phyloP scores from a whole-genome alignment of 1,140 invertebrate genomes.

The Drosophila ironensis region DNA sequence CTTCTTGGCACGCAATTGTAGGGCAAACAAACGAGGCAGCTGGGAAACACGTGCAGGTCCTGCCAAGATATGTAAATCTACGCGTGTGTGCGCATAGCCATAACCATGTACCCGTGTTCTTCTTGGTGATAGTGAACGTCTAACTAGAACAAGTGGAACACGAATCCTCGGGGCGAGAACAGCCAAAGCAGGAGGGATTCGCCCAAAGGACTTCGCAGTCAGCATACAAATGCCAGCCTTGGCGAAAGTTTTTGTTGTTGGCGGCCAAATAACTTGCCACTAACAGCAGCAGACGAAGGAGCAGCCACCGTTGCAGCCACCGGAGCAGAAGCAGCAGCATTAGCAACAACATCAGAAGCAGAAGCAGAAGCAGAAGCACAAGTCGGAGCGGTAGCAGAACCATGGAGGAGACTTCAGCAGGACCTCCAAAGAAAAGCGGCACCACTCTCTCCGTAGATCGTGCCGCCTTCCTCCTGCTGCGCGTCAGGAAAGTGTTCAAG shows the following conservation, averaged over 20 bases:
- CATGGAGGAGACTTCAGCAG: constrained; percentile 62
- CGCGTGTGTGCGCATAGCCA: constrained; percentile 19
- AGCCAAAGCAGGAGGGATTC: not conserved
- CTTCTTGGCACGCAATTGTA: constrained; percentile 46
- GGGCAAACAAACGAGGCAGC: constrained; percentile 10
- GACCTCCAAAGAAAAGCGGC: constrained; percentile 58
- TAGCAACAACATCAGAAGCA: too few species aligned
- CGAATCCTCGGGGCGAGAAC: constrained; percentile 16
- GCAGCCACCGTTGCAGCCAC: too few species aligned
- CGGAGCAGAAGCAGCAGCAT: constrained; percentile 5
- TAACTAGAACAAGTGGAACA: constrained; percentile 54
- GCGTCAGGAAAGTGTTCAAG: constrained; percentile 94
- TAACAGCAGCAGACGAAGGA: constrained; percentile 15
- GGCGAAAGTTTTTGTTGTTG: constrained; percentile 20
- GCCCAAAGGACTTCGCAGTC: constrained; percentile 28
- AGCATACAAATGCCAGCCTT: constrained; percentile 66
- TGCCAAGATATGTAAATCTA: constrained; percentile 51
- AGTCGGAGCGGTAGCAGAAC: constrained; percentile 10
- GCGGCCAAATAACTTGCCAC: constrained; percentile 26
- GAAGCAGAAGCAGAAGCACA: not conserved
- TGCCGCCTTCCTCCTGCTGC: constrained; percentile 92
- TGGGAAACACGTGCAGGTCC: constrained; percentile 28
- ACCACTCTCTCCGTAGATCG: constrained; percentile 90
- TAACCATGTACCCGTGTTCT: constrained; percentile 50
- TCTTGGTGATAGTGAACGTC: constrained; percentile 56